Evolutionary conservation across 2,888 invertebrate species (phyloP), one percentile per base, ranked within the genome.

Genomic region (Hoplodrina blanda): DNA sequence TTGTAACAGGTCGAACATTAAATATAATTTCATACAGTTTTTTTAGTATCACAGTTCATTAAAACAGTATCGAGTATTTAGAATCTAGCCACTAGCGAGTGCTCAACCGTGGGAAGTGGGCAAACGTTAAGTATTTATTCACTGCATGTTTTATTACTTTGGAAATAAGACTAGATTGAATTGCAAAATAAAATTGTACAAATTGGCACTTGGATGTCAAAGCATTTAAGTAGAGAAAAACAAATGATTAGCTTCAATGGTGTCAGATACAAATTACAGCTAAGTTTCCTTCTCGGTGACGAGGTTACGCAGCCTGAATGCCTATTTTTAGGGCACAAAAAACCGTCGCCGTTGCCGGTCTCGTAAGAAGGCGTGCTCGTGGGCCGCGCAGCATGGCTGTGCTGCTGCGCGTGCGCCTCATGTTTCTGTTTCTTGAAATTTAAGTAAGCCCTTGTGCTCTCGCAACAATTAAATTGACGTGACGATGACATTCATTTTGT

Each of bases 1-100:
- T 68, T 80, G 62, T 87, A 83, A 85, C 83, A 85, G 85, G 87
- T 84, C 76, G 77, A 69, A 81, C 82, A 85, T 88, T 85, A 85
- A 82, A 85, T 79, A 76, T 84, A 75, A 86, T 85, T 79, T 79
- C 66, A 84, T 83, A 82, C 80, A 79, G 80, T 78, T 84, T 82
- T 85, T 85, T 64, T 85, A 57, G 62, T 76, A 63, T 71, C 69
- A 74, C 44, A 63, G 62, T 71, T 73, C 75, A 79, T 82, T 83
- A 69, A 78, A 78, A 69, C 62, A 63, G 63, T 81, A 76, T 81
- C 62, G 57, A 77, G 52, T 74, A 62, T 69, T 74, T 61, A 70
- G 56, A 65, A 72, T 76, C 62, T 17, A 70, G 62, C 54, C 20
- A 68, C 62, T 17, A 70, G 62, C 54, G 25, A 69, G 57, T 59